Evolutionary conservation across 2,113 vertebrate species (phyloP), one percentile per base, ranked within the genome.

Genomic region (Lipophrys pholis): DNA sequence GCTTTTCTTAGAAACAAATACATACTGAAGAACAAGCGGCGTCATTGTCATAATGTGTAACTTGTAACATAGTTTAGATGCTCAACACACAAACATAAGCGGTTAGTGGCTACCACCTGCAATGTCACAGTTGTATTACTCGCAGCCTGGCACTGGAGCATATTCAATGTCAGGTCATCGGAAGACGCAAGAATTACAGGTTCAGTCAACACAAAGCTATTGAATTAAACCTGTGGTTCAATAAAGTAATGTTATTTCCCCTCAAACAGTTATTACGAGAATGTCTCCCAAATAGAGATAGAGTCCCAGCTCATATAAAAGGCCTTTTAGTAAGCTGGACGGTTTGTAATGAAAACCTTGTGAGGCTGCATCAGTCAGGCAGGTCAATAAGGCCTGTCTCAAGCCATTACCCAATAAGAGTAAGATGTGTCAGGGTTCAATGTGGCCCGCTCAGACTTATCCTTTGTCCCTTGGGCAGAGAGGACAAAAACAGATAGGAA

Each of bases 391-490:
- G 70, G 50, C 78, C 82, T 45, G 83, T 89, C 89, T 82, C 81
- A 59, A 82, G 76, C 74, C 74, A 92, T 92, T 93, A 91, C 73
- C 85, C 87, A 89, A 87, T 80, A 85, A 88, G 76, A 87, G 79
- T 49, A 89, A 77, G 87, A 92, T 71, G 83, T 84, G 82, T 85
- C 77, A 83, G 64, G 78, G 76, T 87, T 85, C 78, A 83, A 50
- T 69, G 80, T 76, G 78, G 75, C 79, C 43, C 14, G 8, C 73
- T 78, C 82, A 84, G 66, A 79, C 69, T 77, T 80, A 69, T 85
- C 83, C 58, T 54, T 59, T 70, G 76, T 78, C 79, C 69, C 67
- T 41, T 62, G 40, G 38, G 60, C 43, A 80, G 16, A 62, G 38
- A 30, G 62, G 60, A 39, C 67, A 62, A 73, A 78, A 61, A 62